phyloP scores from a whole-genome alignment of 2,797 vertebrate genomes.

The Nannoperca australis region DNA sequence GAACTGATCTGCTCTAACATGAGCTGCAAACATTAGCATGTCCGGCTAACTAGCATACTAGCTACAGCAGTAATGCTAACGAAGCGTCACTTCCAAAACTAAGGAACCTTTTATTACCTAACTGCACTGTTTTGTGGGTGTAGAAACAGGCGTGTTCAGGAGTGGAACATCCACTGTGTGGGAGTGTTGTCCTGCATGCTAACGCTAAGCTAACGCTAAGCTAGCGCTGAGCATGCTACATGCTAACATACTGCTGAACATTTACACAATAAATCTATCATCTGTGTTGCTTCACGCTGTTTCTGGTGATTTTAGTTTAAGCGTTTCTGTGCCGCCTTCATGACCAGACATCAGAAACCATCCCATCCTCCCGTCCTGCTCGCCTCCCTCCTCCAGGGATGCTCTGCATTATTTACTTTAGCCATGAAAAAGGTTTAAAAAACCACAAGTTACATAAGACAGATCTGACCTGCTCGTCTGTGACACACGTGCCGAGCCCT shows the following conservation, averaged over 20 bases:
- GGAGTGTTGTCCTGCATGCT: too few species aligned
- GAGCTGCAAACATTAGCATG: neutral
- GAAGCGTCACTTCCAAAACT: neutral
- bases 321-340: neutral
- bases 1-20: too few species aligned
- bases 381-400: neutral
- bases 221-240: too few species aligned
- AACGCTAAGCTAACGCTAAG: too few species aligned
- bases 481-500: neutral
- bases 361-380: neutral
- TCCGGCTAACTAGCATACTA: neutral
- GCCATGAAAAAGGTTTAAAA: conserved; percentile 33
- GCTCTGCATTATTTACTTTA: conserved; percentile 53
- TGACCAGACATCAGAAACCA: neutral
- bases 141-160: too few species aligned
- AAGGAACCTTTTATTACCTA: neutral
- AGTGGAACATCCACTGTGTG: too few species aligned
- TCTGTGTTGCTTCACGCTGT: too few species aligned
- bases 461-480: conserved; percentile 5
- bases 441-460: conserved; percentile 34
- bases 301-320: too few species aligned
- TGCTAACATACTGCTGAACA: too few species aligned
- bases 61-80: neutral
- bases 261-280: too few species aligned
- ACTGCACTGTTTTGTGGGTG: too few species aligned